These are phyloP conservation scores for Fregetta grallaria DNA, from an alignment of 2,113 vertebrate species.

Conservation along the genomic window DNA sequence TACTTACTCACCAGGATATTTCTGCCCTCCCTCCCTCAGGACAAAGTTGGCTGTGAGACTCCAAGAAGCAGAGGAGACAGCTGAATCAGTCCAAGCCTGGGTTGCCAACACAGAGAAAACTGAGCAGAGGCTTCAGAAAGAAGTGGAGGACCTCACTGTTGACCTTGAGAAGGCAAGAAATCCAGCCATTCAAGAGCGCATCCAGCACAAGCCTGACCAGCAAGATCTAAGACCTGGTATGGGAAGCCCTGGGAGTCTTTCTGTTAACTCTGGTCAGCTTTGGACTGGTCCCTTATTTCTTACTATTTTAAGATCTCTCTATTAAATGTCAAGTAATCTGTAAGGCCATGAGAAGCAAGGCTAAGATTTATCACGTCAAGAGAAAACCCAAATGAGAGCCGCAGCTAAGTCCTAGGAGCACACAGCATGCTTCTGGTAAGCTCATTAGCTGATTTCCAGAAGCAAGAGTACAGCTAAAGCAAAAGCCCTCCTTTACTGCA, in stretches of 20 bases:
- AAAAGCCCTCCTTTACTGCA: background rate
- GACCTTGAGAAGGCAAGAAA: slow-evolving; percentile 73
- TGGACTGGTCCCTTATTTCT: background rate
- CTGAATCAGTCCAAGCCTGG: slow-evolving; percentile 65
- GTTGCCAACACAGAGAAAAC: slow-evolving; percentile 72
- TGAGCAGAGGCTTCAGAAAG: slow-evolving; percentile 75
- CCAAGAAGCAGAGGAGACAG: slow-evolving; percentile 72
- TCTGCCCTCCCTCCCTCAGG: background rate
- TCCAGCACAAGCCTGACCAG: background rate
- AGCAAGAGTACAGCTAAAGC: slow-evolving; percentile 23
- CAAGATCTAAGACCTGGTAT: background rate
- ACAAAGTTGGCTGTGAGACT: slow-evolving; percentile 71
- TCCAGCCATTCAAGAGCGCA: background rate
- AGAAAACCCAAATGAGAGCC: background rate
- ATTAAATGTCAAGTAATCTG: background rate
- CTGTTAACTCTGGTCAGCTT: background rate
- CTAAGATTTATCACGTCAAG: background rate
- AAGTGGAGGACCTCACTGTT: slow-evolving; percentile 73
- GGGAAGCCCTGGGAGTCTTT: background rate
- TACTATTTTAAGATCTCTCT: background rate
- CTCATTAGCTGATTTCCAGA: slow-evolving; percentile 44
- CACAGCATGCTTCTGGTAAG: slow-evolving; percentile 9
- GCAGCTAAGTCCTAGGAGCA: slow-evolving; percentile 8
- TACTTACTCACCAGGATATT: background rate
- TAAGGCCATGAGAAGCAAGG: background rate